Evolutionary conservation across 2,888 invertebrate genomes (phyloP).

Genomic region (Phlogophora meticulosa): DNA sequence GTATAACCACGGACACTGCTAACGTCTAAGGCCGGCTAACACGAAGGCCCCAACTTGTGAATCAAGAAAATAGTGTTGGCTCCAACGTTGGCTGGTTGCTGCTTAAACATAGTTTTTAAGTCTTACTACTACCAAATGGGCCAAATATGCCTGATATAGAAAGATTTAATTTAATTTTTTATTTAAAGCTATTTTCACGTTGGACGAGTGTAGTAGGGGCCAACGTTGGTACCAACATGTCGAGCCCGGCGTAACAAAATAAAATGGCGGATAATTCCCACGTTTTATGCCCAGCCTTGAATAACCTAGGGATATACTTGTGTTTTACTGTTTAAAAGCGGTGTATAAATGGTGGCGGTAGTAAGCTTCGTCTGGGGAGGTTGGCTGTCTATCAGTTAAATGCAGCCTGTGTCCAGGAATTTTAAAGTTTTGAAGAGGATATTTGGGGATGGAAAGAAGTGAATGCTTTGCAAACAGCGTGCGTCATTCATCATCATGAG

Average conservation of each 20-base stretch:
- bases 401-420: slow-evolving; percentile 16
- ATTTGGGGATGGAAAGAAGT: not conserved
- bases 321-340: slow-evolving; percentile 43
- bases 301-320: slow-evolving; percentile 41
- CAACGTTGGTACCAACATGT: not conserved
- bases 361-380: slow-evolving; percentile 44
- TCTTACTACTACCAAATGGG: no score
- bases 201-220: not conserved
- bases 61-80: not conserved
- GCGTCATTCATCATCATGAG: no score
- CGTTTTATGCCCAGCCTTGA: slow-evolving; percentile 42
- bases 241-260: slow-evolving; percentile 16
- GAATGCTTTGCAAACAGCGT: not conserved
- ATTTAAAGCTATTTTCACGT: not conserved
- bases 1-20: slow-evolving; percentile 4
- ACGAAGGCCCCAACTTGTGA: not conserved
- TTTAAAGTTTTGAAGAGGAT: not conserved
- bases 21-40: not conserved
- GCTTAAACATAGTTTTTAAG: no score
- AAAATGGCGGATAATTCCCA: slow-evolving; percentile 50
- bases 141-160: no score
- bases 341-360: slow-evolving; percentile 53
- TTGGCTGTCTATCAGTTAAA: slow-evolving; percentile 19
- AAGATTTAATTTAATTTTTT: no score
- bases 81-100: not conserved